Evolutionary conservation across 2,797 vertebrate species (phyloP).

Genomic region (Enteromius treurensis): DNA sequence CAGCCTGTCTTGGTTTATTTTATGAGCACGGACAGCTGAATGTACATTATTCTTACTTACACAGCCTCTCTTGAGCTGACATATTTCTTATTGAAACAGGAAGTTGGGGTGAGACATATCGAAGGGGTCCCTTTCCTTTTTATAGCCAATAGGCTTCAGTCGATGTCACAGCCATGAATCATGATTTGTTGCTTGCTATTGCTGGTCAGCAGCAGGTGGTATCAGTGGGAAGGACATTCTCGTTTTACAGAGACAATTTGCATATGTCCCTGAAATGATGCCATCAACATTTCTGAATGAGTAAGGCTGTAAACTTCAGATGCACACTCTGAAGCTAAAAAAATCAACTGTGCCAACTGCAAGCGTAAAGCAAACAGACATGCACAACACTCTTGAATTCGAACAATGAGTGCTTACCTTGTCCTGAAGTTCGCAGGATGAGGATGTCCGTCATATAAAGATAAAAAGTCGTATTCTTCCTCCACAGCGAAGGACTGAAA

Average conservation of each 20-base stretch:
- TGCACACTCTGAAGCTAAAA: background rate
- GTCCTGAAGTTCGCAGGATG: conserved; percentile 95
- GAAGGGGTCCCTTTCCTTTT: conserved; percentile 2
- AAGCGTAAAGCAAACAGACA: background rate
- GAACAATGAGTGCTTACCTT: conserved; percentile 74
- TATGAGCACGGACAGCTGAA: background rate
- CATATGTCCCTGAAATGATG: background rate
- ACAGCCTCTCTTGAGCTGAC: background rate
- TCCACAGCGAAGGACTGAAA: conserved; percentile 99
- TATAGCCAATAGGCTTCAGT: background rate
- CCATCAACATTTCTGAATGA: background rate
- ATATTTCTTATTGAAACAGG: conserved; percentile 7
- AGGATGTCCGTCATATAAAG: conserved; percentile 96
- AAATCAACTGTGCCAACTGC: background rate
- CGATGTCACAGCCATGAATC: conserved; percentile 15
- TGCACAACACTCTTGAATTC: background rate
- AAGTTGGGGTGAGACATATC: background rate
- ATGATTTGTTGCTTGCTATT: conserved; percentile 1
- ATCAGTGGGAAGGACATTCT: conserved; percentile 7
- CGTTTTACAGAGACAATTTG: background rate
- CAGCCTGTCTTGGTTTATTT: background rate
- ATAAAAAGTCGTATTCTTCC: conserved; percentile 99
- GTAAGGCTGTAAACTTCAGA: background rate
- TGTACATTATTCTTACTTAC: conserved; percentile 12
- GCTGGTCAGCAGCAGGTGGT: background rate